Evolutionary conservation across 2,113 vertebrate species (phyloP).

Genomic region (Oncorhynchus kisutch): DNA sequence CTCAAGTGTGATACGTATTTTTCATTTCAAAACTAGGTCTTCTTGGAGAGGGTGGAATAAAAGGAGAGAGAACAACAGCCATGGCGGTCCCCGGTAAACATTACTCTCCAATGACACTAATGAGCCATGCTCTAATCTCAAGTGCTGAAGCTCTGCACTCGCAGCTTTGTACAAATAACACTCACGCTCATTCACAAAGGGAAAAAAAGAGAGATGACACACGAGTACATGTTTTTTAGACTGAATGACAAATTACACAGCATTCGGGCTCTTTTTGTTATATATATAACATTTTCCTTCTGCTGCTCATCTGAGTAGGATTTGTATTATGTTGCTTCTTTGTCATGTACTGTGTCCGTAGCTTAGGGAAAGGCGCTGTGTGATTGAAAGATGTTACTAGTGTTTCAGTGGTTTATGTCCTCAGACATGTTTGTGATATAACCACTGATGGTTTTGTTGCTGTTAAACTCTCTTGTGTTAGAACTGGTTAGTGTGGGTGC

Average conservation of each 20-base stretch:
- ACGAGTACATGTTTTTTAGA: constrained; percentile 6
- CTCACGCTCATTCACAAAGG: constrained; percentile 19
- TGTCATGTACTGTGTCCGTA: too few relatives aligned
- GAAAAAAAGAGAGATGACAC: constrained; percentile 19
- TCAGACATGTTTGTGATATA: background rate
- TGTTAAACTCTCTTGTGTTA: background rate
- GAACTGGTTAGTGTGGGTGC: background rate
- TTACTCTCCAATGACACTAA: constrained; percentile 44
- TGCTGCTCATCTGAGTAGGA: too few relatives aligned
- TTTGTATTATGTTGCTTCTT: too few relatives aligned
- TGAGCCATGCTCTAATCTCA: constrained; percentile 54
- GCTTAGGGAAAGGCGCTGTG: too few relatives aligned
- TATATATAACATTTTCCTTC: background rate
- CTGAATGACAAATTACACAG: background rate
- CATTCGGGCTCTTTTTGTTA: background rate
- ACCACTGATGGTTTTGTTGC: background rate
- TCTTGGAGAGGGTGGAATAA: constrained; percentile 48
- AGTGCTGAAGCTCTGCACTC: constrained; percentile 46
- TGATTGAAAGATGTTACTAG: too few relatives aligned
- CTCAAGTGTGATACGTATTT: constrained; percentile 48
- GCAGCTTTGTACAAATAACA: constrained; percentile 34
- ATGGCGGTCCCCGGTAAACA: constrained; percentile 43
- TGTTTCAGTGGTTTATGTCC: background rate
- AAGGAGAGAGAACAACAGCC: constrained; percentile 44
- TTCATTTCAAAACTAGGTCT: constrained; percentile 42